Evolutionary conservation across 2,888 invertebrate genomes (phyloP), one percentile per base, ranked within the genome.

Genomic region (Pterobdella sp.): DNA sequence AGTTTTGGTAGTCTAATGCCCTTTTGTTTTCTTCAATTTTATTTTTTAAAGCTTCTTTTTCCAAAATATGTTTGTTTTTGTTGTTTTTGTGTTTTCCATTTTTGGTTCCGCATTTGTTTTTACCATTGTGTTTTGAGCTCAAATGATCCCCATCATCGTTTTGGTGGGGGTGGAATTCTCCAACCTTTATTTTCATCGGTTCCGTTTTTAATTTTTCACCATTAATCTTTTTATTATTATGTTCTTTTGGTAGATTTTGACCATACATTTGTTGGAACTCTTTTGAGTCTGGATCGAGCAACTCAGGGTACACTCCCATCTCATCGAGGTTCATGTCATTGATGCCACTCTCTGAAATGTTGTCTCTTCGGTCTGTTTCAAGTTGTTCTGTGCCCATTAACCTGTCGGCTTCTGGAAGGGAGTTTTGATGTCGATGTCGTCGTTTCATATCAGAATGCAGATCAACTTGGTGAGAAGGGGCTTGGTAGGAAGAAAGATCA

Each of bases 171-270:
- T 80, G 80, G 74, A 81, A 83, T 72, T 83, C 82, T 63, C 82
- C 82, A 72, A 81, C 81, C 22, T 81, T 79, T 60, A 83, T 81
- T 76, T 81, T 81, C 72, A 83, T 76, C 14, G 83, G 83, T 72
- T 82, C 81, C 70, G 81, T 60, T 66, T 42, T 70, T 1, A 74
- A 60, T 29, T 73, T 66, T 31, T 63, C 68, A 29, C 32, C 63
- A n/a, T 26, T 56, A 29, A 35, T 63, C 26, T 35, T 60, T 22
- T 49, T 56, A 49, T 2, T n/a, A 1, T 35, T 56, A 2, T n/a
- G 36, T 14, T 66, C 32, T 37, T 18, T 32, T n/a, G 1, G 7
- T 1, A 4, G 18, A 14, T 32, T 29, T 22, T 32, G 32, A 14
- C 22, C 10, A 29, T 56, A 31, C 56, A 70, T 14, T 34, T 52